Evolutionary conservation across 2,888 invertebrate genomes (phyloP).

Genomic region (Drosophila rellima): DNA sequence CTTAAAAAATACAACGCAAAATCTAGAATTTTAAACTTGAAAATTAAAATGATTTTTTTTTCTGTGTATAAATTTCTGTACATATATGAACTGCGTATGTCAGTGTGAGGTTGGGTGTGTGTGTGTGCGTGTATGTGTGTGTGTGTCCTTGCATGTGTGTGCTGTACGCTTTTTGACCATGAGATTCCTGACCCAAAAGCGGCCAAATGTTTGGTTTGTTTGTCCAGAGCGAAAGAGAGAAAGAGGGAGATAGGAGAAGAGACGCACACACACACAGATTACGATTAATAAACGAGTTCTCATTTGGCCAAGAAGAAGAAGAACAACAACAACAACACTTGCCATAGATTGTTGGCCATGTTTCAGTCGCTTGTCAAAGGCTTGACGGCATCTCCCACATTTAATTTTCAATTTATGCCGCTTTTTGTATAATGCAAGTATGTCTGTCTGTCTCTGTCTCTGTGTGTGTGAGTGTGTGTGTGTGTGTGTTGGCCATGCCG

Average conservation of each 20-base stretch:
- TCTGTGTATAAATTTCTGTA: too few relatives aligned
- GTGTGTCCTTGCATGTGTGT: constrained; percentile 16
- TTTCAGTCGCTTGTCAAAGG: constrained; percentile 41
- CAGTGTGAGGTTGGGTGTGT: constrained; percentile 2
- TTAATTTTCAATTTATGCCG: constrained; percentile 67
- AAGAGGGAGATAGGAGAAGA: constrained; percentile 10
- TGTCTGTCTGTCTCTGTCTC: neutral
- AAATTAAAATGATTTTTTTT: too few relatives aligned
- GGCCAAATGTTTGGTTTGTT: constrained; percentile 46
- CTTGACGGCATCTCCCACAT: constrained; percentile 42
- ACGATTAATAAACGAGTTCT: constrained; percentile 59
- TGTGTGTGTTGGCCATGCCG: neutral
- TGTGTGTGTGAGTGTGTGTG: neutral
- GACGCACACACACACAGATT: constrained; percentile 12
- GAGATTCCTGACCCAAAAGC: constrained; percentile 21
- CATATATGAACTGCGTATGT: neutral
- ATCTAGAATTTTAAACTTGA: too few relatives aligned
- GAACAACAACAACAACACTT: constrained; percentile 14
- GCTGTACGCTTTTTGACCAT: constrained; percentile 31
- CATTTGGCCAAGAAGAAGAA: constrained; percentile 38
- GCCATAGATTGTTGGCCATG: constrained; percentile 30
- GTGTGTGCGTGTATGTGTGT: constrained; percentile 3
- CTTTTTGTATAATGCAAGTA: constrained; percentile 14
- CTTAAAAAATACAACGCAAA: too few relatives aligned
- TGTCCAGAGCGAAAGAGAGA: constrained; percentile 19